Conservation (phyloP, 23 tunicate genomes). For the Halocynthia roretzi region DNA sequence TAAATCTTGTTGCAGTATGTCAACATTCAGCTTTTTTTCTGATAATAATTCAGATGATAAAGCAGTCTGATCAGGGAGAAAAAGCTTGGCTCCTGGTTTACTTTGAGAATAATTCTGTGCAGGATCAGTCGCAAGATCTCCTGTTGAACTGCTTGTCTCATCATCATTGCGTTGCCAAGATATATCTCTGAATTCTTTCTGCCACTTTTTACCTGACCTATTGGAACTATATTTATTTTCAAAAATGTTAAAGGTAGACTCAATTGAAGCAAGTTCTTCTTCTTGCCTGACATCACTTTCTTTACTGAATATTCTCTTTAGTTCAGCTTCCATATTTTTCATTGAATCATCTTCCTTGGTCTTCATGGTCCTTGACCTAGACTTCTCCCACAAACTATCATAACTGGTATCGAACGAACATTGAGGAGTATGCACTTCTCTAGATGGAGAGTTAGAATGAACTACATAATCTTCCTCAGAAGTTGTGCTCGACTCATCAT, state of each 20-base stretch:
- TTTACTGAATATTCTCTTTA: background rate
- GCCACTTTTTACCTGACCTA: too few species aligned
- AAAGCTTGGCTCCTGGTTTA: too few species aligned
- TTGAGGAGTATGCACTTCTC: background rate
- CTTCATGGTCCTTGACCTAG: background rate
- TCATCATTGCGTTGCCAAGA: too few species aligned
- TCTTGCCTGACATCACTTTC: background rate
- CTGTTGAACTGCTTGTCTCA: too few species aligned
- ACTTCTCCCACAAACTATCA: conserved; percentile 3
- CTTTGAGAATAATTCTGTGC: too few species aligned
- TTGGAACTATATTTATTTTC: too few species aligned
- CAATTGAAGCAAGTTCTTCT: conserved; percentile 1
- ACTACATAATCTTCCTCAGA: background rate
- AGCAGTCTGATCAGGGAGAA: too few species aligned
- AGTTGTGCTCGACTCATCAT: background rate
- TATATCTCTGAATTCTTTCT: too few species aligned
- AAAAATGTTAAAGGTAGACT: background rate
- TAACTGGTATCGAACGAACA: conserved; percentile 7
- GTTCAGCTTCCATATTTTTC: background rate
- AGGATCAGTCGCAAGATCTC: too few species aligned
- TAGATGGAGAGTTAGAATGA: background rate
- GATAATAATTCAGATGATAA: too few species aligned
- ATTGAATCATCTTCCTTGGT: background rate
- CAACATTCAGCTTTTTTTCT: too few species aligned
- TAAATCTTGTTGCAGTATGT: too few species aligned